phyloP scores from a whole-genome alignment of 2,888 invertebrate species.

The Xylocampa areola region DNA sequence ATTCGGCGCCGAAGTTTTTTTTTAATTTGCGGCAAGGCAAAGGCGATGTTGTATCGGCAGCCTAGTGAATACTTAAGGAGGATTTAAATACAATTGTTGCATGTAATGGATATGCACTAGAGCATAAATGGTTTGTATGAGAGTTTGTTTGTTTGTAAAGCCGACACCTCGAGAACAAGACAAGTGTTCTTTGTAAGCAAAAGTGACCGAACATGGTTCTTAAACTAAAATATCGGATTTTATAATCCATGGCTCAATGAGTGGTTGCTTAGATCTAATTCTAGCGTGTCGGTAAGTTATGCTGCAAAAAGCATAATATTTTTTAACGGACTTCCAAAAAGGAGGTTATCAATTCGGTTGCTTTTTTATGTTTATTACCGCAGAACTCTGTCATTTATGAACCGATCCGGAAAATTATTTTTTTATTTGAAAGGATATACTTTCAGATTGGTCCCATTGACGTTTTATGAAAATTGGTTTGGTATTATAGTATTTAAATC shows the following conservation, averaged over 20 bases:
- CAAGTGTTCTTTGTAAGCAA: conserved; percentile 53
- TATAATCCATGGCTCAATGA: conserved; percentile 39
- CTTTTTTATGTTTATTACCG: too few species aligned
- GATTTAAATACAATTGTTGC: conserved; percentile 77
- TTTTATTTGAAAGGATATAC: too few species aligned
- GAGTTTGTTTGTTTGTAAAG: conserved; percentile 70
- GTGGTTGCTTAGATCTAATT: conserved; percentile 26
- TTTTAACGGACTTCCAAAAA: too few species aligned
- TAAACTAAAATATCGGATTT: conserved; percentile 36
- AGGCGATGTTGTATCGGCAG: conserved; percentile 63
- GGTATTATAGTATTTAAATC: too few species aligned
- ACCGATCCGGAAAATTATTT: too few species aligned
- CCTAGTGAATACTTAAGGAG: conserved; percentile 71
- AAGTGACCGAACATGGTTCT: conserved; percentile 46
- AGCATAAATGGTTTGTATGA: conserved; percentile 78
- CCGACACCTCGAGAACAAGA: conserved; percentile 74
- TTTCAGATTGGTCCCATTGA: too few species aligned
- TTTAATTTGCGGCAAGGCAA: conserved; percentile 63
- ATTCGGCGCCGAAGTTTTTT: conserved; percentile 68
- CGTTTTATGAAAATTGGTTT: too few species aligned
- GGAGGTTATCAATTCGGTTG: too few species aligned
- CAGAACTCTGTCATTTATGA: too few species aligned
- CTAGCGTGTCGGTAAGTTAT: conserved; percentile 14
- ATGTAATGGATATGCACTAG: conserved; percentile 88
- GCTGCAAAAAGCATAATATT: conserved; percentile 6